A percentile compares a stretch with the other conserved stretches of the same genome.
Conservation (phyloP, 2,113 vertebrate genomes). For the Circaetus gallicus region DNA sequence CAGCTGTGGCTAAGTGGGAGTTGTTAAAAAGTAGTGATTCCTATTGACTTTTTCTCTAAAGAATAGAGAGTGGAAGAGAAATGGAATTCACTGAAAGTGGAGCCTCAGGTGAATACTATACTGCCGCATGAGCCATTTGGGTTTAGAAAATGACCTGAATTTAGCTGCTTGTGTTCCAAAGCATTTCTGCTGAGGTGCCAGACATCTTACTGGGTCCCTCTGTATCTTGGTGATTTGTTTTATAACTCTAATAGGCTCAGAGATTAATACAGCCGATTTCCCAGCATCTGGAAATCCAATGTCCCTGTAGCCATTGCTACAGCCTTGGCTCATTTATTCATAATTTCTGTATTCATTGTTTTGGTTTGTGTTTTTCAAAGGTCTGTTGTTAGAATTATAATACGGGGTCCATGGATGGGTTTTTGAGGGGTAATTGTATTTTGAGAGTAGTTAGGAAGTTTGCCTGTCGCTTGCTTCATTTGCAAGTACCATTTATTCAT, state of each 20-base stretch:
- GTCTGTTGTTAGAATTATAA: background rate
- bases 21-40: background rate
- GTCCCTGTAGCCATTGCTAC: background rate
- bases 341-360: background rate
- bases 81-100: background rate
- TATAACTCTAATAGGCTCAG: background rate
- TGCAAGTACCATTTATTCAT: background rate
- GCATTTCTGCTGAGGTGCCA: background rate
- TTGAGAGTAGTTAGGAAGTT: background rate
- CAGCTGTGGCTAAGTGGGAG: background rate
- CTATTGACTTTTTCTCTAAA: background rate
- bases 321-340: background rate
- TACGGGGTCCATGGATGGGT: background rate
- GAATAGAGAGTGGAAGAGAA: background rate
- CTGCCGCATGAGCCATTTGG: background rate
- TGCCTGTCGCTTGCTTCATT: background rate
- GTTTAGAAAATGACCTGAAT: slow-evolving; percentile 33
- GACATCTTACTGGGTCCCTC: background rate
- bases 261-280: background rate
- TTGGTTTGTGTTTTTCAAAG: background rate
- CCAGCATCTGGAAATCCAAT: background rate
- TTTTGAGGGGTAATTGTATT: background rate
- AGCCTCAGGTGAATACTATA: background rate
- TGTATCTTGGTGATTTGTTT: background rate
- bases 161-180: background rate